Evolutionary conservation across 2,888 invertebrate species (phyloP).

Genomic region (Ceramica pisi): DNA sequence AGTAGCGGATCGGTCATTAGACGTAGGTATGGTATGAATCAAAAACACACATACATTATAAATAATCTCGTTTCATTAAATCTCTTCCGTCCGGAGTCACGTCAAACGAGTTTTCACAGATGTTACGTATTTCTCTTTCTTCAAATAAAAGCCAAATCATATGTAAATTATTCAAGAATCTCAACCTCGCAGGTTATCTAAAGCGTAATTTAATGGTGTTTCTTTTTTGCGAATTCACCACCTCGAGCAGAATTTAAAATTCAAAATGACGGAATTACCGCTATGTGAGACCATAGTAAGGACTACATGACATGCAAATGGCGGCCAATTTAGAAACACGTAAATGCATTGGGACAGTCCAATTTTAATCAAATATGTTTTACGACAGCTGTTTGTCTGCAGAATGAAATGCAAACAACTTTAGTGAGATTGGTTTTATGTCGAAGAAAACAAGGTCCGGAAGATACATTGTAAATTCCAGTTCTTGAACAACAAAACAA

Average conservation of each 20-base stretch:
- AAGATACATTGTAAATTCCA: constrained; percentile 22
- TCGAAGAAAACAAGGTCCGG: constrained; percentile 6
- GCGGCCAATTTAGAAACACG: constrained; percentile 21
- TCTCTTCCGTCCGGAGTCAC: constrained; percentile 46
- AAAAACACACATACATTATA: constrained; percentile 35
- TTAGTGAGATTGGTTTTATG: constrained; percentile 24
- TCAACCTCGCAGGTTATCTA: constrained; percentile 52
- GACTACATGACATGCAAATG: constrained; percentile 7
- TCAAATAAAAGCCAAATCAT: constrained; percentile 54
- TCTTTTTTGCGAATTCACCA: constrained; percentile 47
- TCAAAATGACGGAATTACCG: constrained; percentile 34
- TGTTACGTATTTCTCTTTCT: constrained; percentile 44
- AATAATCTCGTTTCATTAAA: constrained; percentile 46
- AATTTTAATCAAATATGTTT: constrained; percentile 26
- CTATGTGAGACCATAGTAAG: constrained; percentile 18
- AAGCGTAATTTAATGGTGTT: constrained; percentile 46
- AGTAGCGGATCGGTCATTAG: constrained; percentile 22
- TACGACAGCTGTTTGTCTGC: constrained; percentile 20
- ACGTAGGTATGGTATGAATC: constrained; percentile 29
- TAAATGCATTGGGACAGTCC: constrained; percentile 9
- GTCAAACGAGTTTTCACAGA: constrained; percentile 56
- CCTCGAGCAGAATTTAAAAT: constrained; percentile 53
- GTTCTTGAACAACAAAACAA: constrained; percentile 27
- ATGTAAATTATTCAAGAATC: constrained; percentile 66
- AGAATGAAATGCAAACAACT: constrained; percentile 16